phyloP scores from a whole-genome alignment of 1,140 invertebrate genomes.

The Branchinecta lindahli region DNA sequence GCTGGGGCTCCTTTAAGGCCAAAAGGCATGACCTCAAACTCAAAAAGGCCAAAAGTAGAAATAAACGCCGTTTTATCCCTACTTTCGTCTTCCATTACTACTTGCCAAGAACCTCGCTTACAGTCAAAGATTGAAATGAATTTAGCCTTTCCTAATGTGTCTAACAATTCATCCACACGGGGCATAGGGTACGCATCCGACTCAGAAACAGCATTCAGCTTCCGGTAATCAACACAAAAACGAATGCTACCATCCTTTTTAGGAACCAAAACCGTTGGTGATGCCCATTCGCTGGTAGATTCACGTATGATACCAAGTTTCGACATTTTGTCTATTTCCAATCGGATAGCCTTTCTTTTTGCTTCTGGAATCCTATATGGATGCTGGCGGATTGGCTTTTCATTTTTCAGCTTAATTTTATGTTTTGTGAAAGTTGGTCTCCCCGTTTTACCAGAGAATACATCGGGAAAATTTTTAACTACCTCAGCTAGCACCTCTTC shows the following conservation, averaged over 20 bases:
- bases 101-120: too few species aligned
- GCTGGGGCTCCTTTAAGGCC: too few species aligned
- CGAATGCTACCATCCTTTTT: conserved; percentile 30
- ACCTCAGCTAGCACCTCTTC: not conserved
- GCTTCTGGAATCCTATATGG: conserved; percentile 9
- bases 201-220: conserved; percentile 29
- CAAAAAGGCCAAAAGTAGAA: too few species aligned
- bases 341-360: not conserved
- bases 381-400: not conserved
- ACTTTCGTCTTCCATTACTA: too few species aligned
- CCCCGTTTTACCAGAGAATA: not conserved
- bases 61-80: too few species aligned
- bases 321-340: conserved; percentile 15
- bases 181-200: conserved; percentile 34
- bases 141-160: conserved; percentile 25
- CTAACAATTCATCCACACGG: conserved; percentile 31
- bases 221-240: conserved; percentile 33
- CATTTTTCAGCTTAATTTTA: not conserved
- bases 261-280: conserved; percentile 26
- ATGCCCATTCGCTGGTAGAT: conserved; percentile 24
- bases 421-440: conserved; percentile 10
- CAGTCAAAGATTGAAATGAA: too few species aligned
- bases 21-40: too few species aligned
- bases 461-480: not conserved
- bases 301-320: not conserved